Evolutionary conservation across 2,113 vertebrate species (phyloP).

Genomic region (Stegastes partitus): DNA sequence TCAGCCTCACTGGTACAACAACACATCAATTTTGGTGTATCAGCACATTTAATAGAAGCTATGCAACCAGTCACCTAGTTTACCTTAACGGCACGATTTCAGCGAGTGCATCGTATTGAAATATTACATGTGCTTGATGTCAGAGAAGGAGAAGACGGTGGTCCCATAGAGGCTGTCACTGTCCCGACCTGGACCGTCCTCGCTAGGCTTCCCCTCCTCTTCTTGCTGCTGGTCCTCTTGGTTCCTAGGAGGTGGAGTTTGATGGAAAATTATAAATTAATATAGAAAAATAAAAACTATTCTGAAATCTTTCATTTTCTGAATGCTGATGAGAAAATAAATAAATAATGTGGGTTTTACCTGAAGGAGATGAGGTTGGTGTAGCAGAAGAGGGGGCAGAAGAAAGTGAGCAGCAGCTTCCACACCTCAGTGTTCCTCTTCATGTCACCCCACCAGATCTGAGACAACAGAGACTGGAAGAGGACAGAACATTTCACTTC

Average conservation of each 20-base stretch:
- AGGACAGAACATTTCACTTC: background rate
- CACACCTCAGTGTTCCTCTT: conserved; percentile 87
- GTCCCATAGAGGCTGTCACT: conserved; percentile 76
- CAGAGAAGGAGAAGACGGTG: conserved; percentile 83
- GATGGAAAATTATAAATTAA: background rate
- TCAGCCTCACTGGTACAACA: conserved; percentile 65
- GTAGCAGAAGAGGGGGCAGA: conserved; percentile 89
- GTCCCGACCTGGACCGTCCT: conserved; percentile 44
- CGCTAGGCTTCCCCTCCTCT: conserved; percentile 37
- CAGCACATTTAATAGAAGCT: background rate
- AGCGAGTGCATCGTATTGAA: background rate
- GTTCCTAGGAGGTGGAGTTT: conserved; percentile 46
- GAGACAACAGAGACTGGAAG: conserved; percentile 87
- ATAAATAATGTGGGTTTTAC: conserved; percentile 62
- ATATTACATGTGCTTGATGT: conserved; percentile 78
- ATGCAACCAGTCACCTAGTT: no score
- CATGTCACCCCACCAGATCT: conserved; percentile 96
- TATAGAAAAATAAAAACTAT: background rate
- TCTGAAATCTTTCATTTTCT: background rate
- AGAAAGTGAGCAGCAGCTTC: conserved; percentile 88
- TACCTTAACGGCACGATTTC: no score
- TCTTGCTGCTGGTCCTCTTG: conserved; percentile 56
- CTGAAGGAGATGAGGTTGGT: conserved; percentile 89
- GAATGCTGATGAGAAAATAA: background rate
- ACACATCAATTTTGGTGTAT: background rate